Evolutionary conservation across 2,113 vertebrate genomes (phyloP).

Genomic region (Nerophis ophidion): DNA sequence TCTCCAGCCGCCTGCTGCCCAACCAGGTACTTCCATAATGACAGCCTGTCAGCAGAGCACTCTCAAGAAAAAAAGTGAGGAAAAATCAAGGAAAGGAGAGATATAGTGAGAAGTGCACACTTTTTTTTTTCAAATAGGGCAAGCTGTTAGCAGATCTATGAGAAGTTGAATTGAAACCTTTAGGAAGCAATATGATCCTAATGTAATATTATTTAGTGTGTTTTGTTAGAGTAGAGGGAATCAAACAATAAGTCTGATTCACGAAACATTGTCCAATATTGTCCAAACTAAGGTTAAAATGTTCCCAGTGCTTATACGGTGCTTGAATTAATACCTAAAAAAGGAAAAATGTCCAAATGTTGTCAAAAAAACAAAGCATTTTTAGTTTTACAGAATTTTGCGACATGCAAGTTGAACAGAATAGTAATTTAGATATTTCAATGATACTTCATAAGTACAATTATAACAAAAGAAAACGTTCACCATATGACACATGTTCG

Average conservation of each 20-base stretch:
- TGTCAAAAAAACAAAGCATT: no score
- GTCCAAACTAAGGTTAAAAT: no score
- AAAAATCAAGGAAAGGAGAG: slow-evolving; percentile 8
- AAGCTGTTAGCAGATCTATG: slow-evolving; percentile 29
- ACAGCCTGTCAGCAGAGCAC: slow-evolving; percentile 37
- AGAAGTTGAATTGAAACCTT: slow-evolving; percentile 31
- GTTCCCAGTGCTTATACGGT: no score
- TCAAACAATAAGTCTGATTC: neutral
- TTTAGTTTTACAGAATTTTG: no score
- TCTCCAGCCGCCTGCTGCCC: slow-evolving; percentile 40
- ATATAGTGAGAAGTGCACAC: slow-evolving; percentile 28
- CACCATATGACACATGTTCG: no score
- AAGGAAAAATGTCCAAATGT: no score
- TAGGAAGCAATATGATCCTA: no score
- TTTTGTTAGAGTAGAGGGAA: neutral
- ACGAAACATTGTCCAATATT: neutral
- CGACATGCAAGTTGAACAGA: no score
- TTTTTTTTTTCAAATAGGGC: slow-evolving; percentile 22
- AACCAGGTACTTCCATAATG: slow-evolving; percentile 28
- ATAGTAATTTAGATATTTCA: no score
- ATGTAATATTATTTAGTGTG: neutral
- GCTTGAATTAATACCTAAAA: no score
- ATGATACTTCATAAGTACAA: no score
- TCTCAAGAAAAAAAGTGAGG: slow-evolving; percentile 2
- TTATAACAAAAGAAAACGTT: no score